phyloP scores from a whole-genome alignment of 2,113 vertebrate species.

The Nansenia antarctica region DNA sequence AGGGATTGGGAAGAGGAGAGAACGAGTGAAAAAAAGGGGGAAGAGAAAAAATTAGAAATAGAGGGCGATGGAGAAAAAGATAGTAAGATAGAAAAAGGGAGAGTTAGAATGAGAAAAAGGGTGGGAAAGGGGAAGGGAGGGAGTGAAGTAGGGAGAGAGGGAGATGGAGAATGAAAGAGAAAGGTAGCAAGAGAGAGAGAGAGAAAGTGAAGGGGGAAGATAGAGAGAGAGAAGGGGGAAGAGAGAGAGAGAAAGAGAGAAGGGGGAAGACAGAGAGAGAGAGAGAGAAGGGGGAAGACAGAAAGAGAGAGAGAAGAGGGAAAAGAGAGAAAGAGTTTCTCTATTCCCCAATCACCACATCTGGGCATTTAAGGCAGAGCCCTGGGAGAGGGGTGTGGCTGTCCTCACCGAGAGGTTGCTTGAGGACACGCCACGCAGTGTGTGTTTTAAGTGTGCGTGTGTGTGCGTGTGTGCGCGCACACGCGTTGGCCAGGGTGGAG shows the following conservation, averaged over 20 bases:
- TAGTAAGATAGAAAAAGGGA: no score
- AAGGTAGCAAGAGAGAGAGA: no score
- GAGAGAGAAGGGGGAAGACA: background rate
- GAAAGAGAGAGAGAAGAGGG: no score
- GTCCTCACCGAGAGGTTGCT: constrained; percentile 29
- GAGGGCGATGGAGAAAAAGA: no score
- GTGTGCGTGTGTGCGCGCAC: background rate
- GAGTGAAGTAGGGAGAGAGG: no score
- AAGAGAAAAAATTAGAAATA: background rate
- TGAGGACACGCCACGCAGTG: constrained; percentile 45
- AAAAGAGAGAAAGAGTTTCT: background rate
- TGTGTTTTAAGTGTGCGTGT: constrained; percentile 4
- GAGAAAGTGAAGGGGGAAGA: no score
- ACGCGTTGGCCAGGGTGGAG: background rate
- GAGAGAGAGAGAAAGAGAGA: background rate
- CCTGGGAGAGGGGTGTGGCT: constrained; percentile 25
- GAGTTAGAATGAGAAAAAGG: no score
- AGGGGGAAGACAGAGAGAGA: background rate
- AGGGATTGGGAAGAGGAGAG: no score
- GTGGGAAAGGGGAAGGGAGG: no score
- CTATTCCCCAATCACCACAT: background rate
- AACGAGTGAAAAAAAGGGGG: no score
- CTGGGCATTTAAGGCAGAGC: background rate
- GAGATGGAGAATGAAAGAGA: no score
- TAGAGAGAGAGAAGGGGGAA: background rate